Percentiles rank a stretch among this genome's conserved stretches.
Evolutionary conservation across 2,888 invertebrate genomes (phyloP).

Genomic region (Chydorus sphaericus): DNA sequence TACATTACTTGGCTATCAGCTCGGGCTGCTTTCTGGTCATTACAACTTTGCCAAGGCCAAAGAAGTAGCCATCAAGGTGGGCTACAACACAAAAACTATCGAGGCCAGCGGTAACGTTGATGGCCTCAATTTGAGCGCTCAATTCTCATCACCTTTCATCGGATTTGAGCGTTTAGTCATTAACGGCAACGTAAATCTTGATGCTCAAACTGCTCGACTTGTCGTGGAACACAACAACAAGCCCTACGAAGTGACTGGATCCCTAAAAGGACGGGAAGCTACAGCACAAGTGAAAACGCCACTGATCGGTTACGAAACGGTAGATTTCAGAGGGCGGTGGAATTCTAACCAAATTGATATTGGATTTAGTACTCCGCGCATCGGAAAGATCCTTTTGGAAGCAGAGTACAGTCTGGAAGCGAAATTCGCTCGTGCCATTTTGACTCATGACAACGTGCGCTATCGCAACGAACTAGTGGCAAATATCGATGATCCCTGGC

Average conservation of each 20-base stretch:
- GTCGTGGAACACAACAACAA: slow-evolving; percentile 10
- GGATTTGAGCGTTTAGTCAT: slow-evolving; percentile 1
- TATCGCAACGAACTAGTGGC: slow-evolving; percentile 9
- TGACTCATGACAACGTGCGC: neutral
- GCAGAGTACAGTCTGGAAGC: neutral
- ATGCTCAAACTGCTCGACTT: slow-evolving; percentile 4
- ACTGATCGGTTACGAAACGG: slow-evolving; percentile 12
- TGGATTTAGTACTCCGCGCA: slow-evolving; percentile 8
- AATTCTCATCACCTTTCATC: slow-evolving; percentile 9
- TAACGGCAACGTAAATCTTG: slow-evolving; percentile 5
- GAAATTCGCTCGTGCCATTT: slow-evolving; percentile 4
- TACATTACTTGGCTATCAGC: slow-evolving; percentile 1
- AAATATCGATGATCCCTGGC: neutral
- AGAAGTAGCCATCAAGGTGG: neutral
- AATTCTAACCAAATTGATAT: slow-evolving; percentile 8
- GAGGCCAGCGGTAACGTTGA: neutral
- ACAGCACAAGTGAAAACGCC: slow-evolving; percentile 12
- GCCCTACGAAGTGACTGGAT: slow-evolving; percentile 8
- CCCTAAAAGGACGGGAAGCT: neutral
- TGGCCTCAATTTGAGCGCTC: neutral
- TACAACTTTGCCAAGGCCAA: slow-evolving; percentile 9
- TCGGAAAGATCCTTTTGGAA: neutral
- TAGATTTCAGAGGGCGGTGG: slow-evolving; percentile 5
- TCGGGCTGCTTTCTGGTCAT: neutral
- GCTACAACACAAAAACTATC: neutral